These are phyloP conservation scores for Xenopus laevis DNA, from an alignment of 2,113 vertebrate genomes.

Conservation along the genomic window DNA sequence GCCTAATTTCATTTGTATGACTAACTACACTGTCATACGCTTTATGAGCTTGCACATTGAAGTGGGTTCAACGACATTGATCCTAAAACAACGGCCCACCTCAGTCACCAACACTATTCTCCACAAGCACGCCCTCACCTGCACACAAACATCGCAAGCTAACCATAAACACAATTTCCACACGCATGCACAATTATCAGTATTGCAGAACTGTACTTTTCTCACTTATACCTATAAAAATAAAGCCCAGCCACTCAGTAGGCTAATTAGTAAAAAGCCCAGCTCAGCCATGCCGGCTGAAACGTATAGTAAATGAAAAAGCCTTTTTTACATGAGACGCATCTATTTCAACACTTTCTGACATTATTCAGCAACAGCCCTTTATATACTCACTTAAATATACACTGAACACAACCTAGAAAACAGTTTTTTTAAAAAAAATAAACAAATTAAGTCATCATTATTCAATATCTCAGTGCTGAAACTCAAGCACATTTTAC, in stretches of 20 bases:
- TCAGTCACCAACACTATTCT: too few relatives aligned
- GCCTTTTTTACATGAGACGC: constrained; percentile 11
- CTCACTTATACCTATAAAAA: constrained; percentile 11
- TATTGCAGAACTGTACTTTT: not conserved
- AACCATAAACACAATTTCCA: too few relatives aligned
- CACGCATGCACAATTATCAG: too few relatives aligned
- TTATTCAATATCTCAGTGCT: constrained; percentile 5
- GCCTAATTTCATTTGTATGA: too few relatives aligned
- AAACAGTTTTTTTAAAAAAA: not conserved
- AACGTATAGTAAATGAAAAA: not conserved
- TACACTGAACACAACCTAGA: constrained; percentile 12
- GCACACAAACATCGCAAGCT: too few relatives aligned
- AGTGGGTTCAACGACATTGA: too few relatives aligned
- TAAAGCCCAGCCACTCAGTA: not conserved
- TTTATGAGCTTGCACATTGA: too few relatives aligned
- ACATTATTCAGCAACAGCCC: constrained; percentile 11
- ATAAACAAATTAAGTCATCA: constrained; percentile 13
- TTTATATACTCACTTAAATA: constrained; percentile 32
- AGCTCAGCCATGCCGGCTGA: not conserved
- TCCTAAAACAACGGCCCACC: too few relatives aligned
- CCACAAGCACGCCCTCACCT: too few relatives aligned
- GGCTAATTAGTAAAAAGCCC: constrained; percentile 15
- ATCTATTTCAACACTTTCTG: constrained; percentile 18
- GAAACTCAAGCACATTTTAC: constrained; percentile 23
- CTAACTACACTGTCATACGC: too few relatives aligned